Evolutionary conservation across 2,797 vertebrate species (phyloP), one percentile per base, ranked within the genome.

Genomic region (Trachurus trachurus): DNA sequence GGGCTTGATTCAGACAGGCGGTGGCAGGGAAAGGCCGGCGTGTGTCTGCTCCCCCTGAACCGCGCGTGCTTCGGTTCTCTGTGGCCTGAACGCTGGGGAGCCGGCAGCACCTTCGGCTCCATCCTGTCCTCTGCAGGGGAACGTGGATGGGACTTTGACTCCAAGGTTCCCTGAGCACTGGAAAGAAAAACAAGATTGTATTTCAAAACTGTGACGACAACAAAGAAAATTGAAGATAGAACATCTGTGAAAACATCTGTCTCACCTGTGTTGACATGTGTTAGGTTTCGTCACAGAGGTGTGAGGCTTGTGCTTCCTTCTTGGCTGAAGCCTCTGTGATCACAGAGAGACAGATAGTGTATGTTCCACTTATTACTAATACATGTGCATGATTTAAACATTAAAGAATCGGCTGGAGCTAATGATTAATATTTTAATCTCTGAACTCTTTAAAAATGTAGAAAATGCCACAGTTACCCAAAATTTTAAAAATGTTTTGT

Each of bases 201-300:
- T 10, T 1, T 52, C 0, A 8, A 37, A 12, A 4, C 26, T 2
- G 0, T 39, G 13, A 22, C 19, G 13, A 22, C 19, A 49, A 21
- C 6, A 50, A 45, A 66, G 2, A 53, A 47, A 37, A 37, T 37
- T 2, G 34, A 37, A 11, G 6, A 16, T 15, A 19, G 31, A 7
- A 34, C 21, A 13, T 47, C 5, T n/a, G 21, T 29, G 45, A 4
- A 44, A 45, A 74, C 17, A 71, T 22, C 1, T 13, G 9, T 19
- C 87, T 93, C 65, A 95, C 95, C 91, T 90, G 83, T 63, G 69
- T 1, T 71, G 87, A 22, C 72, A 56, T n/a, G 66, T 44, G 4
- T 76, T 81, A 40, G 57, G 34, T 78, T 87, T 93, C 59, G 75
- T 52, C 5, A 80, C 66, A 16, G 78, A 34, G 22, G 9, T 70